These are phyloP conservation scores for Thecocarcelia acutangulata DNA, from an alignment of 2,888 invertebrate species.

Conservation along the genomic window DNA sequence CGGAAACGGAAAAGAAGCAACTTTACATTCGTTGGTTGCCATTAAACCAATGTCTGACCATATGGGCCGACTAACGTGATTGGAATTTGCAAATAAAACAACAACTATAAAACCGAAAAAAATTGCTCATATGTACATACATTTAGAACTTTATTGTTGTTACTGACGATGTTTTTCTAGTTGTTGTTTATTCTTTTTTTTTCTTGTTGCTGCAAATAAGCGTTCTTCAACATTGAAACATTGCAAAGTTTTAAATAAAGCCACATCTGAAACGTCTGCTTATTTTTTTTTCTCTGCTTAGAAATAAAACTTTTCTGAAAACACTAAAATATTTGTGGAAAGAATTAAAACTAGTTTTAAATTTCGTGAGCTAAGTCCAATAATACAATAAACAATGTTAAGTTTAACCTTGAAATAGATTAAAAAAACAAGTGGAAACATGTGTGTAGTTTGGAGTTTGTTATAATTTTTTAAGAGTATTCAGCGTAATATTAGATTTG, in stretches of 20 bases:
- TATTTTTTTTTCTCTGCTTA: neutral
- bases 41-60: conserved; percentile 66
- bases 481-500: too few species aligned
- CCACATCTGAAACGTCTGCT: conserved; percentile 45
- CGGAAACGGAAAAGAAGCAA: conserved; percentile 64
- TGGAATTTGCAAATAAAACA: conserved; percentile 53
- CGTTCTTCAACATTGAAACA: conserved; percentile 48
- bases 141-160: neutral
- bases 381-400: conserved; percentile 20
- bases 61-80: conserved; percentile 66
- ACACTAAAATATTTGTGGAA: conserved; percentile 24
- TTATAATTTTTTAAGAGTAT: too few species aligned
- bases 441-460: too few species aligned
- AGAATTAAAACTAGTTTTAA: conserved; percentile 35
- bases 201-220: conserved; percentile 26
- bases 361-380: conserved; percentile 23
- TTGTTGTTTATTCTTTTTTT: neutral
- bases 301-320: conserved; percentile 21
- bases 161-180: neutral
- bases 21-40: conserved; percentile 61
- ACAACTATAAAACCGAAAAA: conserved; percentile 28
- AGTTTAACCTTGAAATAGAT: conserved; percentile 46
- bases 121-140: neutral
- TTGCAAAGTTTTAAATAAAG: conserved; percentile 47
- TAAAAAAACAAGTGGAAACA: neutral